Percentiles rank a stretch among this genome's conserved stretches.
These are phyloP conservation scores for Panthera tigris DNA, from an alignment of 2,113 vertebrate species.

Conservation along the genomic window DNA sequence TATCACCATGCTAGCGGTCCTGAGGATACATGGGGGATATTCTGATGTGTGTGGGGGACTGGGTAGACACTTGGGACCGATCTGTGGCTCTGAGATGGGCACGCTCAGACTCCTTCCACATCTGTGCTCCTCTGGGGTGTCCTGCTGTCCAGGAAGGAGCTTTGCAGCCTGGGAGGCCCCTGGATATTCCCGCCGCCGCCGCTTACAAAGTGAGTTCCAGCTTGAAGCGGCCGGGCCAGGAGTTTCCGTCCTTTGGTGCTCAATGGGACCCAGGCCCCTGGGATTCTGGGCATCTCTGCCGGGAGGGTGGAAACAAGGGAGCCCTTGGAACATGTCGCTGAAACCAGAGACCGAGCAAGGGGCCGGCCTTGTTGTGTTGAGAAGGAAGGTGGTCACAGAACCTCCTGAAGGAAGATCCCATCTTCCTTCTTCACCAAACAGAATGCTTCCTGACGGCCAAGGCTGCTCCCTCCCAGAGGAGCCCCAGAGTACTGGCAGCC, in stretches of 20 bases:
- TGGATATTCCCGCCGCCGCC: not conserved
- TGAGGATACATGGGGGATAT: not conserved
- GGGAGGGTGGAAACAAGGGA: not conserved
- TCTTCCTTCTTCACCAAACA: not conserved
- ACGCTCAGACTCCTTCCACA: not conserved
- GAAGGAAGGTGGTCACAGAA: not conserved
- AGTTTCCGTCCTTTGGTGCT: not conserved
- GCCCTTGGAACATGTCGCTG: not conserved
- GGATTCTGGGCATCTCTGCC: not conserved
- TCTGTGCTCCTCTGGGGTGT: too few relatives aligned
- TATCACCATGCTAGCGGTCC: not conserved
- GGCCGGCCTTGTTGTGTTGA: not conserved
- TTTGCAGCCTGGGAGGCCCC: not conserved
- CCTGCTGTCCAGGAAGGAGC: not conserved
- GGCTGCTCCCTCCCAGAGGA: not conserved
- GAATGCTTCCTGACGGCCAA: not conserved
- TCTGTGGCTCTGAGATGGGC: not conserved
- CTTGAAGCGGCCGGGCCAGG: not conserved
- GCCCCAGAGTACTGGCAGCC: not conserved
- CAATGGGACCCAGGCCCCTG: not conserved
- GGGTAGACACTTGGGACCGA: not conserved
- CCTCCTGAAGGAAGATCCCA: not conserved
- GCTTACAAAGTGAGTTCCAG: not conserved
- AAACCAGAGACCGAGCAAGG: not conserved
- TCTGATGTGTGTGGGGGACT: not conserved